A percentile compares a stretch with the other conserved stretches of the same genome.
phyloP scores from a whole-genome alignment of 2,888 invertebrate species.

The Caenorhabditis virilis region DNA sequence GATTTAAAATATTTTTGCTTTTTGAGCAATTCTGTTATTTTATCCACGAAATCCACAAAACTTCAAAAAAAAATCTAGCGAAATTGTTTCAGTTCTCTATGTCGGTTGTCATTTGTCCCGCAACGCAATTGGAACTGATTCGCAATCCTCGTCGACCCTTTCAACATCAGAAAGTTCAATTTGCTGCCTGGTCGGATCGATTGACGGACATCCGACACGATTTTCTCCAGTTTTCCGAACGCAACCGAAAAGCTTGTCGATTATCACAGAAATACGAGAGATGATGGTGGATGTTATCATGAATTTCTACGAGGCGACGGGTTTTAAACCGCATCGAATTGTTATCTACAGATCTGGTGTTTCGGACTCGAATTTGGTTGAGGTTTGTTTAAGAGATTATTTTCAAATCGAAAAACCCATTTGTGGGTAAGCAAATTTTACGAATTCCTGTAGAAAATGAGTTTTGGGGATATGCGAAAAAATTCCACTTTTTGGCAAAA shows the following conservation, averaged over 20 bases:
- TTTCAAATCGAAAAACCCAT: too few relatives aligned
- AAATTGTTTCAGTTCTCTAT: constrained; percentile 21
- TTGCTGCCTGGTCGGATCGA: constrained; percentile 29
- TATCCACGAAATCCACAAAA: too few relatives aligned
- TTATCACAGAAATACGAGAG: constrained; percentile 15
- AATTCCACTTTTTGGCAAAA: too few relatives aligned
- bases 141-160: constrained; percentile 4
- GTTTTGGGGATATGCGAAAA: too few relatives aligned
- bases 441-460: too few relatives aligned
- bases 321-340: constrained; percentile 30
- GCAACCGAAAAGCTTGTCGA: constrained; percentile 7
- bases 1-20: too few relatives aligned
- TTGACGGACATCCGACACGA: constrained; percentile 29
- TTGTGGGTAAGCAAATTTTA: too few relatives aligned
- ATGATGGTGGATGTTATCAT: constrained; percentile 23
- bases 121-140: constrained; percentile 6
- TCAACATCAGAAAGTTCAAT: constrained; percentile 11
- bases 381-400: too few relatives aligned
- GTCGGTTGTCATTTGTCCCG: constrained; percentile 30
- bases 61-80: too few relatives aligned
- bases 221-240: constrained; percentile 22
- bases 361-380: constrained; percentile 4
- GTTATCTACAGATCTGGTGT: constrained; percentile 26
- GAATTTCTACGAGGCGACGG: constrained; percentile 15
- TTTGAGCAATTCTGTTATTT: too few relatives aligned